Evolutionary conservation across 2,113 vertebrate genomes (phyloP), one percentile per base, ranked within the genome.

Genomic region (Thymallus thymallus): DNA sequence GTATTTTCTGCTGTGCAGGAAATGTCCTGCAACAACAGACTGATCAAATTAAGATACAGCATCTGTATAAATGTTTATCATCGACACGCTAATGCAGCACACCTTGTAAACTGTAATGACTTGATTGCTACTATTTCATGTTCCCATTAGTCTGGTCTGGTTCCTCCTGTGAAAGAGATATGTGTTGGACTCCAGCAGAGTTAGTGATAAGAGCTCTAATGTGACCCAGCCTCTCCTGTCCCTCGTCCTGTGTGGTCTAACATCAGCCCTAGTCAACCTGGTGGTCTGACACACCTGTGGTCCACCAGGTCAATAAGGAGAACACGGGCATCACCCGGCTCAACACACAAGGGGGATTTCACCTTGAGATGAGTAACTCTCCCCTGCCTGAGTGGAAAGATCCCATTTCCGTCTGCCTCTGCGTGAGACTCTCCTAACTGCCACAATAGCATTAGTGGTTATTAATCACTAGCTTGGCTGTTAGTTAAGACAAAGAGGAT

Each of bases 241-340:
- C 26, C 48, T n/a, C 78, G 41, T 80, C 85, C 58, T 56, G 9
- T 88, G 86, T 88, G 86, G 45, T 74, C 26, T 26, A 26, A 26
- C 26, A 45, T 45, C 68, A 61, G 84, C 35, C 6, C 69, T 58
- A 18, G 18, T 32, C 51, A 66, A 24, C 6, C 23, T 16, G 69
- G 69, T 71, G 69, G 84, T 84, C 82, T 71, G 32, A 73, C 60
- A 69, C 48, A 18, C 48, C 48, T 51, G 48, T 22, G 48, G 82
- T 85, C 84, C 73, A 26, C 26, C 26, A 41, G 35, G 35, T 41
- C 9, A 41, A 41, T 41, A 41, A 41, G 35, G 35, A 41, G 35
- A 41, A 41, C 35, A 3, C 10, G 35, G 35, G 35, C 9, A 41
- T 41, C 35, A 41, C 26, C 64, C 58, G 18, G 18, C 84, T 82